Conservation (phyloP, 2,113 vertebrate species). For the Glareola pratincola region DNA sequence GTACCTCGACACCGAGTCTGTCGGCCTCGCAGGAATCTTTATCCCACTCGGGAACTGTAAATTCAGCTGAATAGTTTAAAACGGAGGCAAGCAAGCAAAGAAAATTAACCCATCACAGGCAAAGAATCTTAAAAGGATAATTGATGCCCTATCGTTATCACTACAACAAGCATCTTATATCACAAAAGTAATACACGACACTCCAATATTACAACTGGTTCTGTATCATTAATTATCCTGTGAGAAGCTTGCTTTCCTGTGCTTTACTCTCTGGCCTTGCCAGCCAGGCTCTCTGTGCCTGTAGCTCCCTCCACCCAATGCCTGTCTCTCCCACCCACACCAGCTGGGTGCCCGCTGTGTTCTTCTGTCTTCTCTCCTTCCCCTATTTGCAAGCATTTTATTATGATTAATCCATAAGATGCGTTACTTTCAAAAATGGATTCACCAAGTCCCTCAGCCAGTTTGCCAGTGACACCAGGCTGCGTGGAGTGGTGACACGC, state of each 20-base stretch:
- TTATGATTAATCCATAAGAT: background rate
- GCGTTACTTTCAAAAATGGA: background rate
- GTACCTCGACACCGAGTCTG: accelerated
- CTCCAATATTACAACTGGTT: background rate
- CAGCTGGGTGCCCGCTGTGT: too few relatives aligned
- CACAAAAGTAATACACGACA: background rate
- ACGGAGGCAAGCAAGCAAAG: background rate
- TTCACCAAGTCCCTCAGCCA: background rate
- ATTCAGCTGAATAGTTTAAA: background rate
- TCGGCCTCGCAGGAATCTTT: accelerated
- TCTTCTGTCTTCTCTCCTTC: background rate
- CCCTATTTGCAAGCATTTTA: background rate
- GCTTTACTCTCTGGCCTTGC: too few relatives aligned
- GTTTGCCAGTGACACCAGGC: too few relatives aligned
- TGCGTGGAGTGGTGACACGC: too few relatives aligned
- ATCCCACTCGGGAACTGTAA: background rate
- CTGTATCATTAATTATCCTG: background rate
- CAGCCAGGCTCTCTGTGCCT: background rate
- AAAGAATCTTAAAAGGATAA: background rate
- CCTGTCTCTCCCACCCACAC: background rate
- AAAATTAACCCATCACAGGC: background rate
- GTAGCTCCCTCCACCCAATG: background rate
- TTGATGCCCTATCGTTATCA: background rate
- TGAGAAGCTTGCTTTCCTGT: background rate
- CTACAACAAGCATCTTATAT: background rate